A percentile compares a stretch with the other conserved stretches of the same genome.
These are phyloP conservation scores for Toxotes chatareus DNA, from an alignment of 2,113 vertebrate species.

Conservation along the genomic window DNA sequence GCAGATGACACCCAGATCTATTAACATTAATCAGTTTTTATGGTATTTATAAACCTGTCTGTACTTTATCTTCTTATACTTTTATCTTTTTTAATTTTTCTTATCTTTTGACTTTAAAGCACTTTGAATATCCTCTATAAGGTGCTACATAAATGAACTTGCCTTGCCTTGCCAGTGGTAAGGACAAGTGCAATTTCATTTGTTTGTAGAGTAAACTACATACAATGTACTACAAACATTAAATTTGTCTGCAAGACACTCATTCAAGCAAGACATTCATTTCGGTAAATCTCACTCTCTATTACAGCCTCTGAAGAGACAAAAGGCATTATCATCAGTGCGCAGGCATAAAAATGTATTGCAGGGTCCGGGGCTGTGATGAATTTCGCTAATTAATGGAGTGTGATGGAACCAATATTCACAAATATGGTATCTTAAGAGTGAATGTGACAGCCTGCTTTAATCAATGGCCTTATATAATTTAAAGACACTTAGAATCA, in stretches of 20 bases:
- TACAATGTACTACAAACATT: constrained; percentile 7
- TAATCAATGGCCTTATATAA: constrained; percentile 4
- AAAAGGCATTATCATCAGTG: constrained; percentile 58
- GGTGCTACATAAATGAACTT: background rate
- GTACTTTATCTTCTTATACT: background rate
- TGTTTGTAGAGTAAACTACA: constrained; percentile 17
- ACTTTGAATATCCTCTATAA: constrained; percentile 1
- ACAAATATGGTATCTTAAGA: constrained; percentile 57
- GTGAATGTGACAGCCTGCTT: constrained; percentile 33
- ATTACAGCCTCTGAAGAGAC: constrained; percentile 40
- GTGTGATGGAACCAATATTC: constrained; percentile 41
- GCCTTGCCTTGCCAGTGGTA: background rate
- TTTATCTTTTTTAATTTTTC: background rate
- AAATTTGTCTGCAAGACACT: constrained; percentile 34
- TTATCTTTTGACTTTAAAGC: background rate
- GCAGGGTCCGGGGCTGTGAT: constrained; percentile 42
- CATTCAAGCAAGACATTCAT: constrained; percentile 31
- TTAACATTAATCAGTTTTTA: background rate
- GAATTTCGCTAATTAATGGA: constrained; percentile 66
- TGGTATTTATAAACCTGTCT: background rate
- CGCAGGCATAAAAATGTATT: constrained; percentile 36
- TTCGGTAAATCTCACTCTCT: constrained; percentile 42
- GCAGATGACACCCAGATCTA: background rate
- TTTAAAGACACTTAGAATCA: background rate
- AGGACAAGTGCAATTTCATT: constrained; percentile 18